Percentiles rank a stretch among this genome's conserved stretches.
phyloP scores from a whole-genome alignment of 2,888 invertebrate species.

The Elegia similella region DNA sequence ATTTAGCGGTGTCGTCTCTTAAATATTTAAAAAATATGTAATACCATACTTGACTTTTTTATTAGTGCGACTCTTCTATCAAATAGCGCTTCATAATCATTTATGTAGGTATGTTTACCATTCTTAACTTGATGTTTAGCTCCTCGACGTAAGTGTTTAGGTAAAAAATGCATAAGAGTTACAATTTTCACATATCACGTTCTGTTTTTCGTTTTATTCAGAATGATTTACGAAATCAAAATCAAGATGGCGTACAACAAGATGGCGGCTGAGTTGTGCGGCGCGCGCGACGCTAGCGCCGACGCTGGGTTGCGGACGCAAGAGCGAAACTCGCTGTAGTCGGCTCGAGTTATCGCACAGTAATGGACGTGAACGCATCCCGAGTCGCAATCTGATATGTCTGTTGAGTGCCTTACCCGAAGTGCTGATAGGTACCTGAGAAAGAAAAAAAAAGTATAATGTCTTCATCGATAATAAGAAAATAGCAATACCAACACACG shows the following conservation, averaged over 20 bases:
- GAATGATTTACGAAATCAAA: conserved; percentile 49
- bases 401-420: conserved; percentile 84
- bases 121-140: no score
- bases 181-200: no score
- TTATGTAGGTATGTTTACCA: no score
- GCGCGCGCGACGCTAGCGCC: conserved; percentile 84
- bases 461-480: neutral
- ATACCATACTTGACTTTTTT: no score
- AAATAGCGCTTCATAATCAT: no score
- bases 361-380: conserved; percentile 91
- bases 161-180: no score
- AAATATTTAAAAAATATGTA: no score
- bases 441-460: conserved; percentile 1
- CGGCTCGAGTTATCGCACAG: conserved; percentile 93
- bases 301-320: conserved; percentile 92
- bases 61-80: no score
- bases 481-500: no score
- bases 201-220: neutral
- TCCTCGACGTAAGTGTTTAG: no score
- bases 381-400: conserved; percentile 83
- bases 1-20: no score
- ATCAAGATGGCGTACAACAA: conserved; percentile 69
- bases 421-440: conserved; percentile 88
- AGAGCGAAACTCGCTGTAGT: conserved; percentile 89
- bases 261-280: conserved; percentile 65